Percentiles rank a stretch among this genome's conserved stretches.
Evolutionary conservation across 2,797 vertebrate genomes (phyloP).

Genomic region (Sardinella longiceps): DNA sequence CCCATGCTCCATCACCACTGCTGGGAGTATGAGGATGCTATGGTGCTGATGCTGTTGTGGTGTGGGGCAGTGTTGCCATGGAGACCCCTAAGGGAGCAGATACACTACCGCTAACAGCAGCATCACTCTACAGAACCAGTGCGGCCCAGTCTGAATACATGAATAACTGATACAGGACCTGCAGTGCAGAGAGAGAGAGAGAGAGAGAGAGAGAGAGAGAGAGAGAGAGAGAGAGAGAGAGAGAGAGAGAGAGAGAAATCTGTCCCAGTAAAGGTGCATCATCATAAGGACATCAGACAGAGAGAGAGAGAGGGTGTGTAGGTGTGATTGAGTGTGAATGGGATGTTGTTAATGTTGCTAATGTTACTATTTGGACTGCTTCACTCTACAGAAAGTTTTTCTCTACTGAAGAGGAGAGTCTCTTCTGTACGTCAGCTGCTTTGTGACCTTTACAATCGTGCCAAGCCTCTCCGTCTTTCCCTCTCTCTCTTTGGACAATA

Average conservation of each 20-base stretch:
- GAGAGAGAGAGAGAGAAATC: neutral
- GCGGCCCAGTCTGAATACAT: constrained; percentile 22
- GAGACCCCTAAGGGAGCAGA: neutral
- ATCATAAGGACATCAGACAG: too few relatives aligned
- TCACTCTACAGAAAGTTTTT: constrained; percentile 36
- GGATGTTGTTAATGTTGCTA: too few relatives aligned
- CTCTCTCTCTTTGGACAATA: too few relatives aligned
- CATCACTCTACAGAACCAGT: neutral
- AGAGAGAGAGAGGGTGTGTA: neutral
- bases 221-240: neutral
- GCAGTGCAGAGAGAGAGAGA: constrained; percentile 9
- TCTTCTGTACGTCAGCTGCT: constrained; percentile 23
- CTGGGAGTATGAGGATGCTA: constrained; percentile 25
- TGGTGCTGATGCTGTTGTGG: neutral
- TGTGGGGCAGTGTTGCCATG: neutral
- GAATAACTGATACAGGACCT: constrained; percentile 42
- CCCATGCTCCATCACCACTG: neutral
- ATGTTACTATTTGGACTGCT: neutral
- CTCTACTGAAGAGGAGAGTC: constrained; percentile 42
- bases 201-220: constrained; percentile 2
- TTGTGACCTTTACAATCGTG: neutral
- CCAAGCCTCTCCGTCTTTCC: too few relatives aligned
- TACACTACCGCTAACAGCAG: neutral
- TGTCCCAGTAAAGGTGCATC: too few relatives aligned
- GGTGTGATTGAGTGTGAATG: neutral